Evolutionary conservation across 2,113 vertebrate genomes (phyloP).

Genomic region (Eulacestoma nigropectus): DNA sequence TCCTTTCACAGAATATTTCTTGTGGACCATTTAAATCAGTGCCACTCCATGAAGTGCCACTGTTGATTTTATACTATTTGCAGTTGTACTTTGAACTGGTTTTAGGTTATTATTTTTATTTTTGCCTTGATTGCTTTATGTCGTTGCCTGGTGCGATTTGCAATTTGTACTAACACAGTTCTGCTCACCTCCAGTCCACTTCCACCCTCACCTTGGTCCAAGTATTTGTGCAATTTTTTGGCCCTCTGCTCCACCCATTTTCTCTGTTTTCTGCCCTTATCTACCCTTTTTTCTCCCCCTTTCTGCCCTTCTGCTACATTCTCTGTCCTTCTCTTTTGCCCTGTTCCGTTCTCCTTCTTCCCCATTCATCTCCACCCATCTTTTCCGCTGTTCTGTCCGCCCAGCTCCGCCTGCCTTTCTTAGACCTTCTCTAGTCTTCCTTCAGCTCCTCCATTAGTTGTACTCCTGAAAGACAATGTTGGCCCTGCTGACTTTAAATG

Average conservation of each 20-base stretch:
- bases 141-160: not conserved
- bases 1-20: not conserved
- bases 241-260: not conserved
- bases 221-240: not conserved
- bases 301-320: not conserved
- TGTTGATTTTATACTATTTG: not conserved
- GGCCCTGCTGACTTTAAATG: not conserved
- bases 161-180: not conserved
- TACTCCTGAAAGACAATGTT: not conserved
- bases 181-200: not conserved
- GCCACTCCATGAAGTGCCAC: not conserved
- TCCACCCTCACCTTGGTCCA: not conserved
- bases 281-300: not conserved
- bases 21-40: not conserved
- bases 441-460: not conserved
- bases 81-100: not conserved
- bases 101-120: not conserved
- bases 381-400: rapidly evolving
- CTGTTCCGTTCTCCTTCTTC: not conserved
- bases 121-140: not conserved
- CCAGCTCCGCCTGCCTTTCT: not conserved
- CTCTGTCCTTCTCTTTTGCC: not conserved
- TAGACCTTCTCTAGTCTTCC: not conserved
- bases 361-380: too few species aligned
- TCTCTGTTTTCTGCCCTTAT: not conserved